phyloP scores from a whole-genome alignment of 2,888 invertebrate species.

The Scelioninae gen. 1 region DNA sequence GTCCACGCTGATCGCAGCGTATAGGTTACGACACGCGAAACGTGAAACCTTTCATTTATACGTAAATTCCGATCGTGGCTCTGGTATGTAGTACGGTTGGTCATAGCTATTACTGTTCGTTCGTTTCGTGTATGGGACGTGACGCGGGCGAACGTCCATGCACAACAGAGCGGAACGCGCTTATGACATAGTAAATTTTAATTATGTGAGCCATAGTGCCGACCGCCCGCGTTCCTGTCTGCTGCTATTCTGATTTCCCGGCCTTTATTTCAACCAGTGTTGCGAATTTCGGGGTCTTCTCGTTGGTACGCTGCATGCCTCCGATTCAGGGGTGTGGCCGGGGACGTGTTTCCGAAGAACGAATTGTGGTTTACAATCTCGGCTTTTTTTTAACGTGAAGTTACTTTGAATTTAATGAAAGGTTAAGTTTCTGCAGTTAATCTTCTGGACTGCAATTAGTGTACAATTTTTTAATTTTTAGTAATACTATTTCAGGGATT shows the following conservation, averaged over 20 bases:
- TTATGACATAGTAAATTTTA: conserved; percentile 78
- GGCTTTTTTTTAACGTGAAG: background rate
- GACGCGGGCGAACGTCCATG: conserved; percentile 22
- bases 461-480: no score
- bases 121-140: conserved; percentile 41
- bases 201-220: conserved; percentile 72
- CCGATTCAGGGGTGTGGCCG: conserved; percentile 20
- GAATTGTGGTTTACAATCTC: conserved; percentile 6
- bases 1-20: conserved; percentile 26
- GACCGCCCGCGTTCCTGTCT: no score
- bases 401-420: background rate
- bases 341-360: conserved; percentile 4
- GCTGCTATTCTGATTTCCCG: conserved; percentile 73
- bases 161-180: conserved; percentile 57
- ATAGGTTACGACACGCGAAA: conserved; percentile 57
- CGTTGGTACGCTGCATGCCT: conserved; percentile 1
- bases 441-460: no score
- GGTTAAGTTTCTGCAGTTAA: no score
- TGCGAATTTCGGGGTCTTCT: conserved; percentile 31
- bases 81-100: conserved; percentile 36
- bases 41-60: conserved; percentile 44
- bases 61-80: conserved; percentile 59
- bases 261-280: conserved; percentile 71
- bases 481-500: no score
- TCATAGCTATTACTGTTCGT: conserved; percentile 47